Percentiles rank a stretch among this genome's conserved stretches.
Conservation (phyloP, 2,888 invertebrate genomes). For the Timandra comae region DNA sequence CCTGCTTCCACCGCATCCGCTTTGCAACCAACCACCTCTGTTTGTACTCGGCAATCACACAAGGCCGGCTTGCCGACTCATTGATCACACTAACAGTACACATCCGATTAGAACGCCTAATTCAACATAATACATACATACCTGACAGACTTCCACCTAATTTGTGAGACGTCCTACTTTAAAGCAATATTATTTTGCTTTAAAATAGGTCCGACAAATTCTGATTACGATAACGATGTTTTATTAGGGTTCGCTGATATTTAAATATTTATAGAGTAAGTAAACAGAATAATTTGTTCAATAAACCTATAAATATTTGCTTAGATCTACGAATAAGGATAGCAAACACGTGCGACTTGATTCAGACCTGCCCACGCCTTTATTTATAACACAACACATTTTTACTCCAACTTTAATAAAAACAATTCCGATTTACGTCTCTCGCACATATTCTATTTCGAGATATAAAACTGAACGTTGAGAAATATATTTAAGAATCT, state of each 20-base stretch:
- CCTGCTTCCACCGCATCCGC: slow-evolving; percentile 62
- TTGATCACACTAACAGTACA: slow-evolving; percentile 52
- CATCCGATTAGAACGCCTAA: slow-evolving; percentile 51
- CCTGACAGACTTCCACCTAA: no score
- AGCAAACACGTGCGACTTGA: slow-evolving; percentile 28
- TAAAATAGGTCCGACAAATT: no score
- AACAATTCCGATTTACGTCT: no score
- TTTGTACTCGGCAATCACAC: slow-evolving; percentile 59
- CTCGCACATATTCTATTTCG: slow-evolving; percentile 11
- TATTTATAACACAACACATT: slow-evolving; percentile 30
- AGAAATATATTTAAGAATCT: slow-evolving; percentile 6
- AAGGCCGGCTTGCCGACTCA: slow-evolving; percentile 63
- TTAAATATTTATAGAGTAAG: no score
- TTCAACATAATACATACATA: no score
- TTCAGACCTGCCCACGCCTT: slow-evolving; percentile 33
- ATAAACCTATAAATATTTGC: slow-evolving; percentile 20
- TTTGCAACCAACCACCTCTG: slow-evolving; percentile 48
- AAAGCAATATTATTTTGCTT: no score
- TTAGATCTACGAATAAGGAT: slow-evolving; percentile 23
- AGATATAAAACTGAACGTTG: slow-evolving; percentile 6
- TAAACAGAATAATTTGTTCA: no score
- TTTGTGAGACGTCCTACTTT: no score
- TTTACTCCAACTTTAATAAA: no score
- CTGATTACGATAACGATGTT: no score
- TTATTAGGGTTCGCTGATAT: no score